phyloP scores from a whole-genome alignment of 2,113 vertebrate genomes.

The Callipepla californica region DNA sequence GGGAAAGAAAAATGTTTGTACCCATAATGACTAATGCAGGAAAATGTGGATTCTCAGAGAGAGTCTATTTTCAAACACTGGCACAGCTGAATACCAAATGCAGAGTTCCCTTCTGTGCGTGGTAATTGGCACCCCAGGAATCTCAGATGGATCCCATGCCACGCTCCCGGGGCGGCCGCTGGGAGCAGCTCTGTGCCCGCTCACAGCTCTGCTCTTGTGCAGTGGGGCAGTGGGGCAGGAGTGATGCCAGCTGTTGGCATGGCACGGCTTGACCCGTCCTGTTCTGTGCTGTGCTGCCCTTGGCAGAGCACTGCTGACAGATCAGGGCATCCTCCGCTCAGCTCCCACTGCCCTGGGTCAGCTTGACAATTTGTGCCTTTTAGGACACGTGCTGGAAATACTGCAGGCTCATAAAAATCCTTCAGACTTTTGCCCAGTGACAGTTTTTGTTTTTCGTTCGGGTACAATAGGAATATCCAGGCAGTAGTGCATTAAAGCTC shows the following conservation, averaged over 20 bases:
- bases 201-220: rapidly evolving
- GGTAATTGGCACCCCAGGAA: conserved; percentile 45
- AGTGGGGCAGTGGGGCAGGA: background rate
- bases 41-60: conserved; percentile 17
- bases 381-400: conserved; percentile 42
- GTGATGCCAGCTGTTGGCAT: background rate
- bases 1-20: conserved; percentile 10
- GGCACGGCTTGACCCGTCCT: background rate
- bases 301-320: too few relatives aligned
- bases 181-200: background rate
- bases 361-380: conserved; percentile 31
- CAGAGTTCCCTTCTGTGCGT: background rate
- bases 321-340: background rate
- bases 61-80: background rate
- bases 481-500: background rate
- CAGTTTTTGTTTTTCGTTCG: conserved; percentile 55
- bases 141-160: background rate
- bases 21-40: background rate
- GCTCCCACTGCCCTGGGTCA: background rate
- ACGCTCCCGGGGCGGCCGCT: background rate
- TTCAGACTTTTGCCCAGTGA: conserved; percentile 52
- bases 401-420: conserved; percentile 57
- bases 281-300: background rate
- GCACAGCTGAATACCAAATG: conserved; percentile 29
- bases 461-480: conserved; percentile 17